phyloP scores from a whole-genome alignment of 2,797 vertebrate species.

The Melanotaenia pygmaea region DNA sequence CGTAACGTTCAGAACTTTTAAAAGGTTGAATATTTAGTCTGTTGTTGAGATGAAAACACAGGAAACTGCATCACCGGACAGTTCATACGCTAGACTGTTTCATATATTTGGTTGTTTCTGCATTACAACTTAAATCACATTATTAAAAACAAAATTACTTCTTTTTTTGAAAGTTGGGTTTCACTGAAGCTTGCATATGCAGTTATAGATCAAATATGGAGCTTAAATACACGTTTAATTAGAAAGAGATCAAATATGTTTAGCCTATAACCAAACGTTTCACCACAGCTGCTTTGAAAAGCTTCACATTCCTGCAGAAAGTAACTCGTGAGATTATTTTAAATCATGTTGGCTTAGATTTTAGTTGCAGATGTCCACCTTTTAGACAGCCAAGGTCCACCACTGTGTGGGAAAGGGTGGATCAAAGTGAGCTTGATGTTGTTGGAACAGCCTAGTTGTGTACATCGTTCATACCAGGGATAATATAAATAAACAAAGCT shows the following conservation, averaged over 20 bases:
- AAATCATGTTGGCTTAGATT: not conserved
- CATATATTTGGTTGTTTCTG: too few relatives aligned
- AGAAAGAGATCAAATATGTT: not conserved
- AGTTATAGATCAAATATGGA: too few relatives aligned
- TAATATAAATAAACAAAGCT: too few relatives aligned
- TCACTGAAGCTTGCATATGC: too few relatives aligned
- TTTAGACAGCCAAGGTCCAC: not conserved
- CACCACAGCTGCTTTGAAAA: not conserved
- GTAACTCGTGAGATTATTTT: not conserved
- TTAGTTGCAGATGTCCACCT: not conserved
- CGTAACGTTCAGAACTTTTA: slow-evolving; percentile 62
- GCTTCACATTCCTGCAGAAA: not conserved
- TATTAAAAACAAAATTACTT: too few relatives aligned
- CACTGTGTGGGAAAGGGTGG: not conserved
- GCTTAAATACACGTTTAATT: too few relatives aligned
- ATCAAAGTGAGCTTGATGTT: not conserved
- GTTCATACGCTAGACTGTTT: too few relatives aligned
- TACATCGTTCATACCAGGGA: too few relatives aligned
- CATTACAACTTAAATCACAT: too few relatives aligned
- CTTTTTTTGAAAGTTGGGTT: too few relatives aligned
- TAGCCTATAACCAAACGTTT: not conserved
- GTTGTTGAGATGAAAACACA: not conserved
- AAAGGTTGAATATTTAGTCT: not conserved
- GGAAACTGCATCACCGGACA: not conserved
- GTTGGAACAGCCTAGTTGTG: too few relatives aligned